Conservation (phyloP, 2,113 vertebrate genomes). For the Micronycteris hirsuta region DNA sequence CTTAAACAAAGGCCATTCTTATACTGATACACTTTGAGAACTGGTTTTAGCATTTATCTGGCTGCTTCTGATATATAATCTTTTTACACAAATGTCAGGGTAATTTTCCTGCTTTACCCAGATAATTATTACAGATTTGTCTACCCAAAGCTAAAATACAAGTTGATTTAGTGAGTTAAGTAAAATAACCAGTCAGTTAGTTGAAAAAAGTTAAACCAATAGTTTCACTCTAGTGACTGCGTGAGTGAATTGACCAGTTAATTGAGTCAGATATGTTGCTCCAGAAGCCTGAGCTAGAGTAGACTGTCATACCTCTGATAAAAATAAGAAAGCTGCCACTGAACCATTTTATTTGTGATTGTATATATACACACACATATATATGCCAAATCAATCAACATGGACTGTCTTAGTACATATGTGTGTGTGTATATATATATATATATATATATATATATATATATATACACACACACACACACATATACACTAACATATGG, state of each 20-base stretch:
- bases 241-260: background rate
- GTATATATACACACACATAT: background rate
- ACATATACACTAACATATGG: no score
- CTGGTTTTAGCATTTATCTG: slow-evolving; percentile 21
- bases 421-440: no score
- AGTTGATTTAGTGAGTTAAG: slow-evolving; percentile 1
- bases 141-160: background rate
- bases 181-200: slow-evolving; percentile 2
- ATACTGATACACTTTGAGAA: background rate
- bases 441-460: no score
- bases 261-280: background rate
- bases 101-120: background rate
- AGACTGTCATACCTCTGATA: background rate
- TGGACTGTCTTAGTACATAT: no score
- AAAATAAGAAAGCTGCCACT: background rate
- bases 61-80: background rate
- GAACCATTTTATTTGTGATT: background rate
- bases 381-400: no score
- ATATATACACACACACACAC: no score
- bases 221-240: background rate
- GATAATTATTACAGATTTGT: slow-evolving; percentile 23
- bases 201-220: background rate
- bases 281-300: background rate
- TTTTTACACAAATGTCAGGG: background rate
- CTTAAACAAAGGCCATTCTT: background rate